These are phyloP conservation scores for Serinus canaria DNA, from an alignment of 2,113 vertebrate genomes.

Conservation along the genomic window DNA sequence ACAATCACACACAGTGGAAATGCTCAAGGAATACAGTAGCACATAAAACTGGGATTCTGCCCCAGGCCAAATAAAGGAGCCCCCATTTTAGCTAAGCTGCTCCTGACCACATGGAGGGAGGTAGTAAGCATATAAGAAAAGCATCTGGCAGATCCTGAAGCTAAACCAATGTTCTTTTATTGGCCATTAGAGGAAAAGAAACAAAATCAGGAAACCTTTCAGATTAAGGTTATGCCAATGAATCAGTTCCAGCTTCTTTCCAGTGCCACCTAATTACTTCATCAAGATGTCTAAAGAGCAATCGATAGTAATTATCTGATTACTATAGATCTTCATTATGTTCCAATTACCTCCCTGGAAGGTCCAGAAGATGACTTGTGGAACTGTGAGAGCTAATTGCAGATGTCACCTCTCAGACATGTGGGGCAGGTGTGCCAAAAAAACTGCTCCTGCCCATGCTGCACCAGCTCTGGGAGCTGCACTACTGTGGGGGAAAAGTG, in stretches of 20 bases:
- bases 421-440: fast-evolving
- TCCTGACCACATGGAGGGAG: constrained; percentile 4
- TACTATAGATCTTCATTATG: constrained; percentile 77
- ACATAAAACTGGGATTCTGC: not conserved
- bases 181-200: constrained; percentile 67
- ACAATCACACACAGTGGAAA: not conserved
- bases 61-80: not conserved
- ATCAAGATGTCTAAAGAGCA: constrained; percentile 74
- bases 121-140: constrained; percentile 45
- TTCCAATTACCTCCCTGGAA: constrained; percentile 70
- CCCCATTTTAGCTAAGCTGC: constrained; percentile 1
- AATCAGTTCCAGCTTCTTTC: constrained; percentile 71
- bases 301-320: constrained; percentile 80
- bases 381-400: constrained; percentile 42
- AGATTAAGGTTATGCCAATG: constrained; percentile 67
- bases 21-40: not conserved
- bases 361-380: constrained; percentile 51
- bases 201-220: constrained; percentile 71
- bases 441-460: fast-evolving
- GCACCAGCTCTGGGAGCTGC: not conserved
- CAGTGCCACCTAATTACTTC: constrained; percentile 72
- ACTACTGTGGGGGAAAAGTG: not conserved
- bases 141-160: constrained; percentile 59
- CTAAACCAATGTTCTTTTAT: constrained; percentile 67
- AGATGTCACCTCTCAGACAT: not conserved